phyloP scores from a whole-genome alignment of 2,888 invertebrate species.

The Napeogenes sylphis region DNA sequence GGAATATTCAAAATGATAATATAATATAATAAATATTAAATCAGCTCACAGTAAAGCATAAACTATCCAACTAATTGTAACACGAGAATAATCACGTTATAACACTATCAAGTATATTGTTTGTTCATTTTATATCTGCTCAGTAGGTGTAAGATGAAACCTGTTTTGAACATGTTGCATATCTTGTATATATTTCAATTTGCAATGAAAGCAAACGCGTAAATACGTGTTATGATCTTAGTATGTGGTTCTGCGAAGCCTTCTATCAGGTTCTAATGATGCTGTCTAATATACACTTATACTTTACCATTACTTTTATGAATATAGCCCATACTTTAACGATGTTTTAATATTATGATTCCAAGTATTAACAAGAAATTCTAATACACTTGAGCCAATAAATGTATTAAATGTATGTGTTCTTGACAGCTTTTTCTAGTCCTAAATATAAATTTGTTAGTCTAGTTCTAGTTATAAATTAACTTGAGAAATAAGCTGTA shows the following conservation, averaged over 20 bases:
- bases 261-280: conserved; percentile 1
- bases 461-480: too few species aligned
- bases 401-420: background rate
- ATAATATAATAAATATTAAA: too few species aligned
- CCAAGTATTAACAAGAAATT: background rate
- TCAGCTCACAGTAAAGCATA: too few species aligned
- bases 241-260: background rate
- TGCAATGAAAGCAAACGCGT: conserved; percentile 5
- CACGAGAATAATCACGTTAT: conserved; percentile 21
- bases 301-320: background rate
- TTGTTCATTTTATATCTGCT: background rate
- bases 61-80: conserved; percentile 11
- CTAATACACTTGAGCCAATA: background rate
- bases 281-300: background rate
- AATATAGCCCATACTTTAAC: background rate
- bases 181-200: background rate
- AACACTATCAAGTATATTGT: conserved; percentile 9
- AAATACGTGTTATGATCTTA: background rate
- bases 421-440: background rate
- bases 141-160: background rate
- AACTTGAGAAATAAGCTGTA: too few species aligned
- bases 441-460: too few species aligned
- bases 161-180: background rate
- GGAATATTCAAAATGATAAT: too few species aligned
- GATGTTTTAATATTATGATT: background rate